Evolutionary conservation across 2,888 invertebrate species (phyloP).

Genomic region (Lithophane semibrunnea): DNA sequence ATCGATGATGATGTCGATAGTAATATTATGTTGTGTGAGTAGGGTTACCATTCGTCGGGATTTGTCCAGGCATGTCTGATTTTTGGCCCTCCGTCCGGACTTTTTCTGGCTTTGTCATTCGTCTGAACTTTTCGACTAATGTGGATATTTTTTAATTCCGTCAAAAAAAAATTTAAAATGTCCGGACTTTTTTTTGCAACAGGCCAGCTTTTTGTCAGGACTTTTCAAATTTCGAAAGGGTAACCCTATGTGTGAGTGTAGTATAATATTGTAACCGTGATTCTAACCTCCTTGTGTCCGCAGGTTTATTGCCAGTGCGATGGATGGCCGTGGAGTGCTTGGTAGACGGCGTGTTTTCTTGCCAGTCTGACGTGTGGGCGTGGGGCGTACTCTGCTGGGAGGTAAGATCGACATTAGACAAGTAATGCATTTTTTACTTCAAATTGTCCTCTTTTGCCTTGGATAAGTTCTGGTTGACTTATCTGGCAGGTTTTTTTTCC

Average conservation of each 20-base stretch:
- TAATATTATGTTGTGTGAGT: background rate
- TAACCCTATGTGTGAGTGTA: background rate
- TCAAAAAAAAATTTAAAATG: background rate
- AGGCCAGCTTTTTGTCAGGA: background rate
- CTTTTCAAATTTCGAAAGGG: background rate
- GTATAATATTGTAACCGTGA: background rate
- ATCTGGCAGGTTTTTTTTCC: background rate
- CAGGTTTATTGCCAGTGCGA: slow-evolving; percentile 96
- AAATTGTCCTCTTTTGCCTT: background rate
- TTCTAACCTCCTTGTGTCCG: slow-evolving; percentile 14
- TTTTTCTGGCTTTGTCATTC: background rate
- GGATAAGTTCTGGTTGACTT: background rate
- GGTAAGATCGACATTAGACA: slow-evolving; percentile 71
- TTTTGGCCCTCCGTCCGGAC: too few relatives aligned
- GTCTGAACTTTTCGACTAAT: background rate
- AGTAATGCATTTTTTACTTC: background rate
- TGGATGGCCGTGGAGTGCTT: slow-evolving; percentile 99
- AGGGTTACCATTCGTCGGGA: background rate
- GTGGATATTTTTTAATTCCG: background rate
- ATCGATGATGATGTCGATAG: background rate
- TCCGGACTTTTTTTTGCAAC: background rate
- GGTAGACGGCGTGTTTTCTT: slow-evolving; percentile 98
- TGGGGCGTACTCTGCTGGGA: slow-evolving; percentile 99
- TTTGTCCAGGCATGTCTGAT: background rate
- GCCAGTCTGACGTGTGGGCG: slow-evolving; percentile 99